A percentile compares a stretch with the other conserved stretches of the same genome.
Conservation (phyloP, 2,888 invertebrate genomes). For the Tortrix viridana region DNA sequence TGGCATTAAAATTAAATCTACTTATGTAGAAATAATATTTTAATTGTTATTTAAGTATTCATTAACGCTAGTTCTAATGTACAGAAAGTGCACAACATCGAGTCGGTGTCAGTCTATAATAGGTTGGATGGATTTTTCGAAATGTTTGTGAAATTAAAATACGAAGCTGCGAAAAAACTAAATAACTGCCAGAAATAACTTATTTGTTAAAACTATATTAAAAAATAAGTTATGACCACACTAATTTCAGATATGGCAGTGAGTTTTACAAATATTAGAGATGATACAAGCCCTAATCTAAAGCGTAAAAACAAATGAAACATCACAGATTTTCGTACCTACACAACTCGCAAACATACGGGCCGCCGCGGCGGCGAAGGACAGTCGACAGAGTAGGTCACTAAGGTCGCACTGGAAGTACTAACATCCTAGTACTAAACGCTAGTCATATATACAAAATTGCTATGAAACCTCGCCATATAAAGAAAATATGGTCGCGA, state of each 20-base stretch:
- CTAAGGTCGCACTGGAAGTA: conserved; percentile 81
- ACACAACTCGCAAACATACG: conserved; percentile 60
- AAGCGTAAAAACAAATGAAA: conserved; percentile 59
- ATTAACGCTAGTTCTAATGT: conserved; percentile 70
- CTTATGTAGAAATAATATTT: conserved; percentile 46
- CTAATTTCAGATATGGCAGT: conserved; percentile 53
- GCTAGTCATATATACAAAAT: conserved; percentile 72
- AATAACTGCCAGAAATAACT: conserved; percentile 31
- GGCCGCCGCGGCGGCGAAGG: conserved; percentile 32
- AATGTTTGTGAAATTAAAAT: conserved; percentile 50
- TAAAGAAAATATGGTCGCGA: conserved; percentile 66
- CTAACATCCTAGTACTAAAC: conserved; percentile 68
- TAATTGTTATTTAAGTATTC: conserved; percentile 60
- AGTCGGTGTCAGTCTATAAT: conserved; percentile 82
- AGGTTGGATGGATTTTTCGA: conserved; percentile 79
- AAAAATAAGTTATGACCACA: conserved; percentile 39
- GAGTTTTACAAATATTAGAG: conserved; percentile 45
- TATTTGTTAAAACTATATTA: conserved; percentile 26
- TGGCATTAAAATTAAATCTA: conserved; percentile 62
- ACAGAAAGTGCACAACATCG: conserved; percentile 81
- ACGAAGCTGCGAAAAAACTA: conserved; percentile 51
- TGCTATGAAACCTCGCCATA: conserved; percentile 55
- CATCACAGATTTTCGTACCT: conserved; percentile 78
- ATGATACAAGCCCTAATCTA: conserved; percentile 50
- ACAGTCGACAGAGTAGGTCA: conserved; percentile 61